These are phyloP conservation scores for Melanaphis sacchari DNA, from an alignment of 1,140 invertebrate species.

Conservation along the genomic window DNA sequence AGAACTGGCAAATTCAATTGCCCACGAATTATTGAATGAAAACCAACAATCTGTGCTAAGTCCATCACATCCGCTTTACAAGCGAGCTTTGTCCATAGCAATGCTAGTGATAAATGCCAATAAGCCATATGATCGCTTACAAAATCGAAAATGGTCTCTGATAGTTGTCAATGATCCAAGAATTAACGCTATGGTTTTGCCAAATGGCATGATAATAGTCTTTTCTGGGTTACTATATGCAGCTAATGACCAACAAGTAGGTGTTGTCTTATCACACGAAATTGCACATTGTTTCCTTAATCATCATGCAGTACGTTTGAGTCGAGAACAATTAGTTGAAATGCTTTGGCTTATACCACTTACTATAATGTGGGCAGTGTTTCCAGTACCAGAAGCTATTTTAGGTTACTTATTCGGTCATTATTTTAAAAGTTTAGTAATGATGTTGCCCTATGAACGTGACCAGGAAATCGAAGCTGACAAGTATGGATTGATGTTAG, in stretches of 20 bases:
- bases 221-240: not conserved
- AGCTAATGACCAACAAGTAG: constrained; percentile 31
- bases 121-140: not conserved
- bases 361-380: not conserved
- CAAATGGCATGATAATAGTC: constrained; percentile 49
- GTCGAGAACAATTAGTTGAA: constrained; percentile 47
- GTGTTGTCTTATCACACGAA: constrained; percentile 23
- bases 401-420: constrained; percentile 21
- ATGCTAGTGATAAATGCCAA: constrained; percentile 24
- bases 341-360: constrained; percentile 33
- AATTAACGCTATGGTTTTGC: constrained; percentile 47
- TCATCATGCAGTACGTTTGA: constrained; percentile 36
- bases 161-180: constrained; percentile 33
- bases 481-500: constrained; percentile 43
- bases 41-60: not conserved
- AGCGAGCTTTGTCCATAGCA: not conserved
- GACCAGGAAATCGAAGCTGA: constrained; percentile 41
- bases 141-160: constrained; percentile 40
- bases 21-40: not conserved
- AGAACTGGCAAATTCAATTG: constrained; percentile 14
- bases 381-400: constrained; percentile 49
- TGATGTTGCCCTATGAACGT: constrained; percentile 45
- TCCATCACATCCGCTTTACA: constrained; percentile 27
- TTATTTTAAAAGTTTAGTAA: constrained; percentile 35
- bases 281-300: constrained; percentile 42